Evolutionary conservation across 2,113 vertebrate species (phyloP).

Genomic region (Panurus biarmicus): DNA sequence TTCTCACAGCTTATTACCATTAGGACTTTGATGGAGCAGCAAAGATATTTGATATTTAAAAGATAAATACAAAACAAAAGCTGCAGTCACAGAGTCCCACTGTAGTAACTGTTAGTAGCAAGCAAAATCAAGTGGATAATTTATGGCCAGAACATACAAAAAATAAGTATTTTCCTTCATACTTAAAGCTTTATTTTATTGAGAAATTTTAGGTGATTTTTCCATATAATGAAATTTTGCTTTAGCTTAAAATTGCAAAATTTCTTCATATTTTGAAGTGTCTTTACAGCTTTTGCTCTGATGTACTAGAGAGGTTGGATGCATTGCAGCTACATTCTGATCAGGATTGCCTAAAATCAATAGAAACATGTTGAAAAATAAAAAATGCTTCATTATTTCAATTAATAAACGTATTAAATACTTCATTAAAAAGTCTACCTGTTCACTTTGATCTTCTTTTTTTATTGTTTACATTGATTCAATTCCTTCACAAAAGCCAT

Average conservation of each 20-base stretch:
- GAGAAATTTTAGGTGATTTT: neutral
- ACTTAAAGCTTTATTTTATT: neutral
- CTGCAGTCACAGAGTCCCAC: neutral
- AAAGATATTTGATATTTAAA: neutral
- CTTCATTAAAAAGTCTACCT: neutral
- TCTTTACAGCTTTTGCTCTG: neutral
- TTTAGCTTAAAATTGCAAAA: neutral
- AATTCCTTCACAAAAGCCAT: neutral
- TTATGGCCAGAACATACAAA: neutral
- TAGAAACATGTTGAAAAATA: neutral
- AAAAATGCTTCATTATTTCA: neutral
- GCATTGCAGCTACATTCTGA: neutral
- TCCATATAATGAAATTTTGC: neutral
- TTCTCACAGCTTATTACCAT: neutral
- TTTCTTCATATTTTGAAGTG: neutral
- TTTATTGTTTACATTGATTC: slow-evolving; percentile 28
- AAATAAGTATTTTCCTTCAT: neutral
- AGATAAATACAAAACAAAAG: neutral
- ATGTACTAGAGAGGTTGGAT: neutral
- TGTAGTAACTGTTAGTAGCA: neutral
- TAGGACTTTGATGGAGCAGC: neutral
- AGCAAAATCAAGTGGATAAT: neutral
- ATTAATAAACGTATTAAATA: neutral
- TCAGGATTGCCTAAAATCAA: neutral
- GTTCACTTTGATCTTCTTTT: neutral